Percentiles rank a stretch among this genome's conserved stretches.
These are phyloP conservation scores for Pseudois nayaur DNA, from an alignment of 2,113 vertebrate species.

Conservation along the genomic window DNA sequence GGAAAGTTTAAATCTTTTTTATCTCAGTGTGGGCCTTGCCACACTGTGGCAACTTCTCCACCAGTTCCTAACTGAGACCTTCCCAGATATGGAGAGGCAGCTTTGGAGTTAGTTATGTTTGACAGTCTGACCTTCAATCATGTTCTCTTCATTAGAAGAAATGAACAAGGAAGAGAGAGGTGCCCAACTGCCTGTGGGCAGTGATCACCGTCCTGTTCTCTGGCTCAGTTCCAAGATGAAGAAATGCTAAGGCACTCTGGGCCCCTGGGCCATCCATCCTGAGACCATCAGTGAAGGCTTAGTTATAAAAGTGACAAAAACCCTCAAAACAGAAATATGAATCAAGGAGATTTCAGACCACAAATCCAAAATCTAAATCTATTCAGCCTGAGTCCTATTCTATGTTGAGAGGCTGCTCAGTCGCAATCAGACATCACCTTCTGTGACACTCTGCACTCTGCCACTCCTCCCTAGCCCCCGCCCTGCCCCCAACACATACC, in stretches of 20 bases:
- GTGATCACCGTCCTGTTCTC: conserved; percentile 33
- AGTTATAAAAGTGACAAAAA: background rate
- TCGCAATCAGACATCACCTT: background rate
- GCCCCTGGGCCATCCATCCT: conserved; percentile 76
- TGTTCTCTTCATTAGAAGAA: background rate
- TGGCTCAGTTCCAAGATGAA: conserved; percentile 73
- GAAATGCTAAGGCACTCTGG: conserved; percentile 69
- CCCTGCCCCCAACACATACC: background rate
- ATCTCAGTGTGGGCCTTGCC: background rate
- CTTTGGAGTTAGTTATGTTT: background rate
- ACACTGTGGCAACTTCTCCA: background rate
- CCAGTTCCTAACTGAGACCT: background rate
- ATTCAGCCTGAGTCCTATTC: background rate
- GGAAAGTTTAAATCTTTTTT: background rate
- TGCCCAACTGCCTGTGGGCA: conserved; percentile 81
- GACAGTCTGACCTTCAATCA: background rate
- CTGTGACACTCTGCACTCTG: no score
- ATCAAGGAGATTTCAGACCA: background rate
- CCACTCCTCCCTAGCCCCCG: background rate
- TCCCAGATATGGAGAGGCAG: background rate
- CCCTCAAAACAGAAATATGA: background rate
- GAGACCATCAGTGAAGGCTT: conserved; percentile 72
- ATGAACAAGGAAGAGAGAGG: conserved; percentile 71
- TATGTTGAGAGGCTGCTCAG: background rate
- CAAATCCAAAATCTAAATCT: background rate